These are phyloP conservation scores for Andricus quercusramuli DNA, from an alignment of 2,888 invertebrate species.

Conservation along the genomic window DNA sequence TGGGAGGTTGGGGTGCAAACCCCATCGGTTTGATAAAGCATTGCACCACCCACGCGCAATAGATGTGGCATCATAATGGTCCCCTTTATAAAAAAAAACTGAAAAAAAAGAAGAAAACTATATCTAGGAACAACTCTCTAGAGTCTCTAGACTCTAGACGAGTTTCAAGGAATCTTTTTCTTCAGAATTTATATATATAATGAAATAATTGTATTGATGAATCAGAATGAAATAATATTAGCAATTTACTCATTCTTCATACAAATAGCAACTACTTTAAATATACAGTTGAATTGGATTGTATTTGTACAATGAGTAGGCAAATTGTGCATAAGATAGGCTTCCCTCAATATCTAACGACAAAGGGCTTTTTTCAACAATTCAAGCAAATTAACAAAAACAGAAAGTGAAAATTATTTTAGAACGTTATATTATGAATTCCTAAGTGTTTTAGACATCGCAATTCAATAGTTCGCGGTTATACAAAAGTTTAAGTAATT, in stretches of 20 bases:
- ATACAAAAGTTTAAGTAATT: no score
- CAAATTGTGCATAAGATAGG: no score
- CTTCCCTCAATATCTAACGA: no score
- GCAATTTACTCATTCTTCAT: not conserved
- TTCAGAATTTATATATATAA: no score
- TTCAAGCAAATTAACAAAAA: no score
- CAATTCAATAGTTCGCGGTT: no score
- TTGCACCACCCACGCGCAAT: conserved; percentile 65
- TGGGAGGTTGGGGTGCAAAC: conserved; percentile 65
- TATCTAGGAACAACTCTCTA: not conserved
- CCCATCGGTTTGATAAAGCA: conserved; percentile 68
- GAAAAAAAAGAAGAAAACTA: not conserved
- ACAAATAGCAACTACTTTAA: not conserved
- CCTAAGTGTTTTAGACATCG: no score
- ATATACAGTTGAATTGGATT: not conserved
- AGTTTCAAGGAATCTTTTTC: not conserved
- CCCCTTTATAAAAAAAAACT: conserved; percentile 3
- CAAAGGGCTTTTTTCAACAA: no score
- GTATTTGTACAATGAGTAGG: not conserved
- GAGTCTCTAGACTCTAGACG: not conserved
- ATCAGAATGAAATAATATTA: no score
- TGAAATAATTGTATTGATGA: no score
- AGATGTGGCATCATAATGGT: conserved; percentile 48
- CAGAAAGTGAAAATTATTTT: no score
- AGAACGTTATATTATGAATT: no score